Conservation (phyloP, 2,113 vertebrate genomes). For the Bungarus multicinctus region DNA sequence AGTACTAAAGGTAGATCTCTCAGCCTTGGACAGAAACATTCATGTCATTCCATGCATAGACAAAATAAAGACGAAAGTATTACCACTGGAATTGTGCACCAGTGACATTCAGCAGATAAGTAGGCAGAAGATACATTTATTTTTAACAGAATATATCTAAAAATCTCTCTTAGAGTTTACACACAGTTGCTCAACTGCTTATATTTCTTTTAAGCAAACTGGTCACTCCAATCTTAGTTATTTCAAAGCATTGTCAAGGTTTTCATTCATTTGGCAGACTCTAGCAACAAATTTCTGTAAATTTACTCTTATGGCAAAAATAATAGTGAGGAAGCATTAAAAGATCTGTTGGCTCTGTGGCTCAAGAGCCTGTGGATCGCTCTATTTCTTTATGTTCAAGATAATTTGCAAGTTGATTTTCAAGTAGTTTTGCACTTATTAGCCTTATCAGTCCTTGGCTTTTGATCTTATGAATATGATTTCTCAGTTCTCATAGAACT, state of each 20-base stretch:
- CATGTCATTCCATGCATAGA: background rate
- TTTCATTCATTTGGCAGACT: background rate
- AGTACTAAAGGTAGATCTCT: background rate
- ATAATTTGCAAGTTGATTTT: background rate
- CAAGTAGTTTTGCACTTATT: background rate
- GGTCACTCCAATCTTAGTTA: background rate
- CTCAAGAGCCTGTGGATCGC: background rate
- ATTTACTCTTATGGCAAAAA: background rate
- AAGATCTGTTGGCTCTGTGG: background rate
- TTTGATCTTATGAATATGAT: background rate
- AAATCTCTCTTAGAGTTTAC: background rate
- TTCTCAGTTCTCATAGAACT: background rate
- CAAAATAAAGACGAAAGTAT: background rate
- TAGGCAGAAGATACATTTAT: background rate
- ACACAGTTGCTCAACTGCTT: background rate
- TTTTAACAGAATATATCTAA: background rate
- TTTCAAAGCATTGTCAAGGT: background rate
- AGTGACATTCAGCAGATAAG: background rate
- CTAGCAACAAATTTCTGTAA: background rate
- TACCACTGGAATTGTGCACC: background rate
- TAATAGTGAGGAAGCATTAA: background rate
- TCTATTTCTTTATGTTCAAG: background rate
- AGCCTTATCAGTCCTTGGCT: background rate
- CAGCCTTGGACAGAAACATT: background rate
- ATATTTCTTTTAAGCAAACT: background rate